Conservation (phyloP, 2,113 vertebrate genomes). For the Oostethus manadensis region DNA sequence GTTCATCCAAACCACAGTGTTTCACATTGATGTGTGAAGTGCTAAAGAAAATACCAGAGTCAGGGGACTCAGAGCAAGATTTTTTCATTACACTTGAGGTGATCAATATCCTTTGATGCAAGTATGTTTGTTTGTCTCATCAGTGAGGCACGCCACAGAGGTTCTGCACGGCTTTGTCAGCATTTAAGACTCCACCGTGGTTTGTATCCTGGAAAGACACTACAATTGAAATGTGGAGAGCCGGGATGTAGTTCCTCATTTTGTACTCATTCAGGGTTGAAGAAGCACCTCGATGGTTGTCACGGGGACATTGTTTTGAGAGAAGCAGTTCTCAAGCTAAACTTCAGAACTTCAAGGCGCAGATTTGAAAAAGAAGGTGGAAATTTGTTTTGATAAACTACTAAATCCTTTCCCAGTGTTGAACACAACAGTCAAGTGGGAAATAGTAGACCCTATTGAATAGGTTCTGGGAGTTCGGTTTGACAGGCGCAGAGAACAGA, state of each 20-base stretch:
- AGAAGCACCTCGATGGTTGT: slow-evolving; percentile 20
- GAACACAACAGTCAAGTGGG: slow-evolving; percentile 8
- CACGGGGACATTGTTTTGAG: neutral
- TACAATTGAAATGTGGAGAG: slow-evolving; percentile 15
- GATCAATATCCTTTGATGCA: slow-evolving; percentile 2
- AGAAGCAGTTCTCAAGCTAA: slow-evolving; percentile 17
- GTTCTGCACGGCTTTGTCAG: slow-evolving; percentile 26
- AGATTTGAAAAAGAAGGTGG: slow-evolving; percentile 7
- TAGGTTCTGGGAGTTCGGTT: neutral
- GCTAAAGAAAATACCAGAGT: no score
- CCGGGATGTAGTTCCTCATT: slow-evolving; percentile 9
- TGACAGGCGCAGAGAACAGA: neutral
- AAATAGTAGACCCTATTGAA: slow-evolving; percentile 11
- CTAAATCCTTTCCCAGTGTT: slow-evolving; percentile 13
- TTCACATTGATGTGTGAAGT: no score
- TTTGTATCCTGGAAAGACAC: slow-evolving; percentile 8
- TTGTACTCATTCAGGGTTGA: slow-evolving; percentile 25
- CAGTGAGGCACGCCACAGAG: slow-evolving; percentile 24
- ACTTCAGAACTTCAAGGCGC: neutral
- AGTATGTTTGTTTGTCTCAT: slow-evolving; percentile 16
- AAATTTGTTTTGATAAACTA: slow-evolving; percentile 9
- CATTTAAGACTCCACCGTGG: slow-evolving; percentile 6
- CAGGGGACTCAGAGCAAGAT: no score
- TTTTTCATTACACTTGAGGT: no score
- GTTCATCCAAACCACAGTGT: no score